Evolutionary conservation across 2,797 vertebrate species (phyloP), one percentile per base, ranked within the genome.

Genomic region (Naso thynnoides): DNA sequence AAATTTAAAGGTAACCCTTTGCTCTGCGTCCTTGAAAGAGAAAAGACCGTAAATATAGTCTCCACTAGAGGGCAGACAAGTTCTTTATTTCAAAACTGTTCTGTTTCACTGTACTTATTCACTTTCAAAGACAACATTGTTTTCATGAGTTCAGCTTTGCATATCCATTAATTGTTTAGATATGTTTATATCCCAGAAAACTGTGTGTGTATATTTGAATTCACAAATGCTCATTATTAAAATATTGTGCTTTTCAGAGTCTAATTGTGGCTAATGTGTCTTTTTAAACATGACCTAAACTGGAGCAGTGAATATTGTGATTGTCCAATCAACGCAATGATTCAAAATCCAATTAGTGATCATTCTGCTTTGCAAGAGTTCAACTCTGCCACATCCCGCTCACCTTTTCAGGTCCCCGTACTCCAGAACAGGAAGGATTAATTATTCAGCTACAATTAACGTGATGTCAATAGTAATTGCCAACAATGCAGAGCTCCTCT

Each of bases 391-490:
- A 76, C 70, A 66, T 78, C 59, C 66, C 80, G 63, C 77, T 88
- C 82, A 89, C 84, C 81, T 86, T 79, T 82, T 27, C 74, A 74
- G 69, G 54, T 80, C 71, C 50, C 58, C 67, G 55, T 84, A 79
- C 75, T 67, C 61, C 69, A 66, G 41, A 87, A 89, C 78, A 79
- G 72, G 67, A 58, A 87, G 83, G 82, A 92, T 93, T 88, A 91
- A 92, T 93, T 91, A 92, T 94, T 92, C 91, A 90, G 83, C 79
- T 78, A 88, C 88, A 93, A 91, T 93, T 93, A 93, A 86, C 73
- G 79, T 89, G 87, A 88, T 93, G 91, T 92, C 92, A 88, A 91
- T 92, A 88, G 88, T 89, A 92, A 92, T 92, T 92, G 88, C 79
- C 83, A 83, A 83, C 67, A 83, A 87, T 85, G 75, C 80, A 78